A percentile compares a stretch with the other conserved stretches of the same genome.
Conservation (phyloP, 2,888 invertebrate species). For the Mythimna loreyi region DNA sequence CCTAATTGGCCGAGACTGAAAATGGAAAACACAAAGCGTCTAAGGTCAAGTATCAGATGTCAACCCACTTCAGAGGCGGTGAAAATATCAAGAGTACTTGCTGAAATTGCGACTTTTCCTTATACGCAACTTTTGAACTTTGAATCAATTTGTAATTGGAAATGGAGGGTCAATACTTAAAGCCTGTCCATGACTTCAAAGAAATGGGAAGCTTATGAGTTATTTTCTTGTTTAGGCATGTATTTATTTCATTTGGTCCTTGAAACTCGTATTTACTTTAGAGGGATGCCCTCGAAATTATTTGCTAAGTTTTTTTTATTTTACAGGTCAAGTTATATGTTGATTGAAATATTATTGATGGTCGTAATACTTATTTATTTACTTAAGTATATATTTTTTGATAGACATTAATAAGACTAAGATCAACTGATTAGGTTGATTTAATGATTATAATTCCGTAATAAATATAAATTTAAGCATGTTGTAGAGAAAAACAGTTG, state of each 20-base stretch:
- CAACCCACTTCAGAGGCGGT: constrained; percentile 7
- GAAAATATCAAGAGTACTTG: constrained; percentile 17
- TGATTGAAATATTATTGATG: too few relatives aligned
- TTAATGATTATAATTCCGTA: too few relatives aligned
- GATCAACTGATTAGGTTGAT: too few relatives aligned
- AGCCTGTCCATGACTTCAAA: not conserved
- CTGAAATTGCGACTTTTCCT: constrained; percentile 9
- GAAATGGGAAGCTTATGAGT: not conserved
- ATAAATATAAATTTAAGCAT: too few relatives aligned
- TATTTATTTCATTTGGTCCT: not conserved
- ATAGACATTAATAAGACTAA: too few relatives aligned
- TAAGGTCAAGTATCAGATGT: constrained; percentile 41
- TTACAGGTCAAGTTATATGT: too few relatives aligned
- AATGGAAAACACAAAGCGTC: constrained; percentile 21
- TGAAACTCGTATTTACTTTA: not conserved
- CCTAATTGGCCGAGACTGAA: constrained; percentile 20
- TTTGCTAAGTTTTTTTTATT: too few relatives aligned
- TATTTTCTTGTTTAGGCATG: not conserved
- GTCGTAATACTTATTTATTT: too few relatives aligned
- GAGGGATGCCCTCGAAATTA: too few relatives aligned
- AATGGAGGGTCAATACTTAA: not conserved
- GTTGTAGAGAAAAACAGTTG: too few relatives aligned
- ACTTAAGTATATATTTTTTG: too few relatives aligned
- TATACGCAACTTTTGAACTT: constrained; percentile 14
- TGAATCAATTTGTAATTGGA: constrained; percentile 24